These are phyloP conservation scores for Poecilia wingei DNA, from an alignment of 2,797 vertebrate species.

Conservation along the genomic window DNA sequence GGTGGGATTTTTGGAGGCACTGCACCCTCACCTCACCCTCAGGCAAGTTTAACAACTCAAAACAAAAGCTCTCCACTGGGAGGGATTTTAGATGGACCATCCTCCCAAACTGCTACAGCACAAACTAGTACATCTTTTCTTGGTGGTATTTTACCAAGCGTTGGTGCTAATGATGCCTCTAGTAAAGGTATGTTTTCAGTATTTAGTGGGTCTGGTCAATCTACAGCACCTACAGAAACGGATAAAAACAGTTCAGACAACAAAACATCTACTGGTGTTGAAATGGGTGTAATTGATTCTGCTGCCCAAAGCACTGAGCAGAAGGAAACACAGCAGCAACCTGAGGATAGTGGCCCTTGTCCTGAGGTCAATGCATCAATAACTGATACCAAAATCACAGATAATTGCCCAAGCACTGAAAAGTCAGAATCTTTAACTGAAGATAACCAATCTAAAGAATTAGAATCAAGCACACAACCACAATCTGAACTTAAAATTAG, in stretches of 20 bases:
- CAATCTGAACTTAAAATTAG: slow-evolving; percentile 30
- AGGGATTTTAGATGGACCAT: slow-evolving; percentile 67
- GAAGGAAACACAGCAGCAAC: slow-evolving; percentile 31
- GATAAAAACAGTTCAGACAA: slow-evolving; percentile 40
- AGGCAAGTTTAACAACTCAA: slow-evolving; percentile 61
- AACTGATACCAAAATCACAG: slow-evolving; percentile 30
- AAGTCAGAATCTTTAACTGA: slow-evolving; percentile 24
- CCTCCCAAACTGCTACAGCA: slow-evolving; percentile 55
- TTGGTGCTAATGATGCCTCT: slow-evolving; percentile 65
- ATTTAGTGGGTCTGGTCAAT: slow-evolving; percentile 68
- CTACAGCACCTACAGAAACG: slow-evolving; percentile 34
- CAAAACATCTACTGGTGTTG: slow-evolving; percentile 20
- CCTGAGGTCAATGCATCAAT: slow-evolving; percentile 26
- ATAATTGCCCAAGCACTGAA: slow-evolving; percentile 35
- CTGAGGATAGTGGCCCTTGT: slow-evolving; percentile 15
- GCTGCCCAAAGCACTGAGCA: slow-evolving; percentile 29
- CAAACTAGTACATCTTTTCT: slow-evolving; percentile 62
- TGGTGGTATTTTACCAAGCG: slow-evolving; percentile 67
- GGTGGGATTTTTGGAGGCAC: slow-evolving; percentile 77
- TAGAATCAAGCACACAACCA: slow-evolving; percentile 23
- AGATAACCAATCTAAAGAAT: slow-evolving; percentile 43
- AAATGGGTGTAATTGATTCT: slow-evolving; percentile 24
- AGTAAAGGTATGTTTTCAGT: slow-evolving; percentile 83
- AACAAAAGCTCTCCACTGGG: slow-evolving; percentile 68
- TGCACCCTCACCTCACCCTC: slow-evolving; percentile 56